phyloP scores from a whole-genome alignment of 2,797 vertebrate species.

The Propithecus perrieri region DNA sequence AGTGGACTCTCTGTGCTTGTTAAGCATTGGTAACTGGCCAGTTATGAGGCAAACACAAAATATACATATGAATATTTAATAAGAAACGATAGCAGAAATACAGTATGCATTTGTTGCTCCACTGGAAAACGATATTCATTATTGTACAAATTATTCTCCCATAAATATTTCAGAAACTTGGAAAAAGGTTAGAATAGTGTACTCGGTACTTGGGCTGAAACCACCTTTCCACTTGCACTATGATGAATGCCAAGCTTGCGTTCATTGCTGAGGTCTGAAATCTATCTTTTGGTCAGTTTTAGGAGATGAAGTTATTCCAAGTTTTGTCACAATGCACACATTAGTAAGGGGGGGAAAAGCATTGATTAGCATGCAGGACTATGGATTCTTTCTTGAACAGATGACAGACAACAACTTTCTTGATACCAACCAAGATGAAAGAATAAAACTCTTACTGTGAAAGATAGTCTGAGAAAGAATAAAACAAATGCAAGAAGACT shows the following conservation, averaged over 20 bases:
- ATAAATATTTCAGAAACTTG: slow-evolving; percentile 86
- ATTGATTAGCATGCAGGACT: not conserved
- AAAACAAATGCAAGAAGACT: not conserved
- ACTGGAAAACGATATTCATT: slow-evolving; percentile 83
- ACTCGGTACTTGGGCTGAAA: slow-evolving; percentile 74
- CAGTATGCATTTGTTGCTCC: slow-evolving; percentile 68
- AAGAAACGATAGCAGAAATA: slow-evolving; percentile 80
- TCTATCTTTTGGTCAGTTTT: slow-evolving; percentile 74
- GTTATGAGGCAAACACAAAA: slow-evolving; percentile 73
- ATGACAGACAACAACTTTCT: not conserved
- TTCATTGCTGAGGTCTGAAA: slow-evolving; percentile 74
- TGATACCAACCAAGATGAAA: not conserved
- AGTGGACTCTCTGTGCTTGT: slow-evolving; percentile 66
- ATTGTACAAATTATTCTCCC: slow-evolving; percentile 83
- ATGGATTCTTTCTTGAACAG: slow-evolving; percentile 17
- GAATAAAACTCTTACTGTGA: slow-evolving; percentile 3
- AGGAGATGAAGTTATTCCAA: slow-evolving; percentile 23
- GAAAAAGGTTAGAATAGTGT: slow-evolving; percentile 68
- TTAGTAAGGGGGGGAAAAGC: slow-evolving; percentile 51
- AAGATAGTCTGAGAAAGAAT: not conserved
- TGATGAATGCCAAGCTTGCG: slow-evolving; percentile 68
- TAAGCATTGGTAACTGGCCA: slow-evolving; percentile 66
- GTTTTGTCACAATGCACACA: slow-evolving; percentile 32
- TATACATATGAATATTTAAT: slow-evolving; percentile 85
- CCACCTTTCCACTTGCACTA: slow-evolving; percentile 62